A percentile compares a stretch with the other conserved stretches of the same genome.
These are phyloP conservation scores for Ophion slaviceki DNA, from an alignment of 2,888 invertebrate species.

Conservation along the genomic window DNA sequence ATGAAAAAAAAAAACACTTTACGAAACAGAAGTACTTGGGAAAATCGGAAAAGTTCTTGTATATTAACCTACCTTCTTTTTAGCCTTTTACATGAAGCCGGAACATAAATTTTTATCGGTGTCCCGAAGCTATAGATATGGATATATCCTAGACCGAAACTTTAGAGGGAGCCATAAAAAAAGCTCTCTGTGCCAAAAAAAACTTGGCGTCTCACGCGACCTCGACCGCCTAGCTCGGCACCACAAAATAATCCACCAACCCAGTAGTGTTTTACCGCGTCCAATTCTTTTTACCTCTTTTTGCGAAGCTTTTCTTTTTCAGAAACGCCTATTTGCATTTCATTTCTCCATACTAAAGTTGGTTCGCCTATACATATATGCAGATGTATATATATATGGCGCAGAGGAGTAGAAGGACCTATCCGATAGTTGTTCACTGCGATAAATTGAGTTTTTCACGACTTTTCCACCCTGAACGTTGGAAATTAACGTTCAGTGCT, in stretches of 20 bases:
- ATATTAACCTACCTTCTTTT: not conserved
- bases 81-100: not conserved
- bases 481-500: not conserved
- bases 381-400: not conserved
- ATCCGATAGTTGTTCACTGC: not conserved
- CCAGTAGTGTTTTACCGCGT: conserved; percentile 25
- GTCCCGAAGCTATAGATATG: too few species aligned
- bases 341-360: conserved; percentile 48
- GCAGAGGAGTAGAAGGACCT: conserved; percentile 9
- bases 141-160: not conserved
- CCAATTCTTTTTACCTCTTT: conserved; percentile 3
- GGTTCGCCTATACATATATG: conserved; percentile 11
- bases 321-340: conserved; percentile 62
- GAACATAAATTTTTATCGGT: not conserved
- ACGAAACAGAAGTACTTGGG: not conserved
- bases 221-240: conserved; percentile 13
- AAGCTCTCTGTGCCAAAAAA: not conserved
- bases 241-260: conserved; percentile 20
- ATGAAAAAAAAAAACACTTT: not conserved
- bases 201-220: conserved; percentile 22
- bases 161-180: not conserved
- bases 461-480: conserved; percentile 4
- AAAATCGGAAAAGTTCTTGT: not conserved
- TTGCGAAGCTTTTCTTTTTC: conserved; percentile 23
- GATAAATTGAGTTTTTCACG: not conserved